Conservation (phyloP, 2,797 vertebrate genomes). For the Macropus fuliginosus region DNA sequence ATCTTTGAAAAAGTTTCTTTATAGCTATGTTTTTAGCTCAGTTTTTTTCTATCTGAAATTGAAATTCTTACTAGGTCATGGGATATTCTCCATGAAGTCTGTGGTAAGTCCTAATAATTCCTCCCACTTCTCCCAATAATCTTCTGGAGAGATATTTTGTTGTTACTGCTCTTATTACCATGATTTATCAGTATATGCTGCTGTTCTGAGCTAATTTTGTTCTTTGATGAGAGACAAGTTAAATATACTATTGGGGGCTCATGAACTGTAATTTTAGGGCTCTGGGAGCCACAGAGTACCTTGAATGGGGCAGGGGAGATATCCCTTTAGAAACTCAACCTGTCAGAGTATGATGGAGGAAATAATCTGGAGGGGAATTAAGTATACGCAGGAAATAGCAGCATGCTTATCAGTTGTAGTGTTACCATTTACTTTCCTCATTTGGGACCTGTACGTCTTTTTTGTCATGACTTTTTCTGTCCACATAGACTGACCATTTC, state of each 20-base stretch:
- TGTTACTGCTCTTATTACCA: not conserved
- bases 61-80: conserved; percentile 2
- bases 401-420: not conserved
- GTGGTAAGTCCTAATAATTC: not conserved
- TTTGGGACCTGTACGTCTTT: not conserved
- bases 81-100: not conserved
- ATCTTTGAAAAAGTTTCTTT: conserved; percentile 36
- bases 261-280: not conserved
- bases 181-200: not conserved
- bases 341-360: not conserved
- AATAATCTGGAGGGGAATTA: not conserved
- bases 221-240: not conserved
- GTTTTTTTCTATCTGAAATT: not conserved
- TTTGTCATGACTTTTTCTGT: not conserved
- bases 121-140: not conserved
- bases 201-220: not conserved
- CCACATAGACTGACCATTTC: not conserved
- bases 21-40: conserved; percentile 18
- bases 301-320: not conserved
- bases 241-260: not conserved
- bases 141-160: not conserved
- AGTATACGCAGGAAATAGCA: not conserved
- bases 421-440: not conserved
- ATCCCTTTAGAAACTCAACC: not conserved
- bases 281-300: not conserved